Base-by-base conservation (phyloP, 1,140 invertebrate genomes). In the Drosophila insularis region DNA sequence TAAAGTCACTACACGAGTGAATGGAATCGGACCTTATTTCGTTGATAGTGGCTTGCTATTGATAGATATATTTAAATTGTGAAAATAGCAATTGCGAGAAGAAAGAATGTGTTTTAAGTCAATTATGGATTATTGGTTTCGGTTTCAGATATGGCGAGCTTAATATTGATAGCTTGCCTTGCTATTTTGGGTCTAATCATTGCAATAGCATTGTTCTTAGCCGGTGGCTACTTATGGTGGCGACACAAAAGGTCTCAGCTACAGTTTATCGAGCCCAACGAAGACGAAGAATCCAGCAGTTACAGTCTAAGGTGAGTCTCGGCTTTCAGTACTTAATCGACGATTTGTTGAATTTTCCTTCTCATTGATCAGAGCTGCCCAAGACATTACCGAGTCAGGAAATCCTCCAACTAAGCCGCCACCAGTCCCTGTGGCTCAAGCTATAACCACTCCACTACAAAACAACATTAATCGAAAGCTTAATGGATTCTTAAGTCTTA, bases 401-500 rank as follows among this genome's bases (percentile, higher is more conserved):
- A 80, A 89, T 60, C 89, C 82, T 43, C 74, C 78, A 11, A 74
- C 23, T 50, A 90, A 89, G 54, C 80, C 79, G 19, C 74, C 79
- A 21, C 74, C 74, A 75, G 74, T 75, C 46, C 74, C 85, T 19
- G 74, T 76, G 40, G 59, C 77, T 17, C 81, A 80, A 70, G 50
- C 76, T 27, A 67, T 76, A 37, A 63, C 85, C 8, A 87, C 76
- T 53, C 90, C 86, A 27, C 50, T 91, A 11, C 89, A 91, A 74
- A 92, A 91, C 67, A 92, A 92, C 60, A 85, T 92, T n/a, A 92
- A 92, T 74, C 74, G 85, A 6, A 92, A 93, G 66, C 80, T 95
- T 19, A 96, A 96, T 89, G 96, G 95, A 40, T 96, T 96, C 72
- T 93, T 97, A 17, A 96, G 93, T 80, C 92, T 97, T 60, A 96